Base-by-base conservation (phyloP, 2,888 invertebrate species). In the Limnephilus marmoratus region DNA sequence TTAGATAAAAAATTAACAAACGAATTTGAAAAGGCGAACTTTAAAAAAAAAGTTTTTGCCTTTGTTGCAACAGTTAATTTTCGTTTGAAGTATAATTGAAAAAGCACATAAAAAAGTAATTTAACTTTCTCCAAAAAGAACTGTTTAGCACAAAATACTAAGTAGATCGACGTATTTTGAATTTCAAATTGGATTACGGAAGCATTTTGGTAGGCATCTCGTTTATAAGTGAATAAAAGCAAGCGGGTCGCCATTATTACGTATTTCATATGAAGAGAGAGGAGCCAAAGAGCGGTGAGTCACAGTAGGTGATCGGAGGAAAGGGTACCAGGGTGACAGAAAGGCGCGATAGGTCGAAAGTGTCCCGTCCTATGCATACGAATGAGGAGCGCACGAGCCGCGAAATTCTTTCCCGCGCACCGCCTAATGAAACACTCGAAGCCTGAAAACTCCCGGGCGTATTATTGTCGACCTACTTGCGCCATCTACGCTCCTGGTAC, bases 321-420 rank as follows among this genome's bases (percentile, higher is more conserved):
- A n/a, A 15, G 49, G 87, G 87, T 91, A 81, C 81, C 91, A 37
- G 91, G 91, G n/a, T 85, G 41, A 81, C 24, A 37, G 49, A 85
- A 41, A 49, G 87, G 81, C 29, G 41, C 41, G 34, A 87, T 53
- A 81, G 91, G 91, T 81, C 91, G 91, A 68, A 29, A 41, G 82
- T 83, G 80, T 81, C 37, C 29, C 91, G 83, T 83, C 89, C 91
- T 68, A 89, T 91, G 91, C 91, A 91, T 91, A 89, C 85, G 89
- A 91, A 91, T 91, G 91, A 91, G 89, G 15, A 83, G 81, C 83
- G 89, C 91, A 89, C 88, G 89, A 89, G 83, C 29, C 89, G 89
- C 91, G 89, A 85, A 91, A 91, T 91, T 91, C 85, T 89, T 89
- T 41, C 83, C 88, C 37, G 88, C 88, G 81, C 86, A 31, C 86